Percentiles rank a stretch among this genome's conserved stretches.
Conservation (phyloP, 1,140 invertebrate genomes). For the Apis cerana region DNA sequence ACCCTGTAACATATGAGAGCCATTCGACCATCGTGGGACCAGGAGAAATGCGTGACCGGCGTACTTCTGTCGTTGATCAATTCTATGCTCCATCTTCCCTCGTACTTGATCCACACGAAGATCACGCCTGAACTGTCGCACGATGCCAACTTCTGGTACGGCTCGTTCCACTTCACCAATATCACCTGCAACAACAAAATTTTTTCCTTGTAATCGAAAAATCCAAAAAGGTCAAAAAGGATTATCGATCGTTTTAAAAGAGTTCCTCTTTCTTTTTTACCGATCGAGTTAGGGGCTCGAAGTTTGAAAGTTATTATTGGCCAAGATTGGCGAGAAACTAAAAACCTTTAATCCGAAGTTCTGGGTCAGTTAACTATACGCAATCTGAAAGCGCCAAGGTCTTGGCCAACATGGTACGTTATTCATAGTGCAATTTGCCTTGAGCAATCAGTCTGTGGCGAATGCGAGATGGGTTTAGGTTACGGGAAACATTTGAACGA, state of each 20-base stretch:
- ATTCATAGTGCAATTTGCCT: constrained; percentile 39
- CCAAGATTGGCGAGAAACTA: too few relatives aligned
- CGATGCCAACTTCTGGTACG: constrained; percentile 98
- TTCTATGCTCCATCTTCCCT: constrained; percentile 99
- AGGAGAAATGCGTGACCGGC: constrained; percentile 97
- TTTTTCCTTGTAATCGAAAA: too few relatives aligned
- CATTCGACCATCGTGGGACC: constrained; percentile 99
- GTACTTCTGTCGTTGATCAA: constrained; percentile 98
- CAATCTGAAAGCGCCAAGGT: constrained; percentile 36
- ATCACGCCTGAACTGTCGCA: constrained; percentile 99
- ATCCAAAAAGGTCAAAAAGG: too few relatives aligned
- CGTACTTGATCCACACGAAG: constrained; percentile 99
- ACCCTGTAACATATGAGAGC: constrained; percentile 98
- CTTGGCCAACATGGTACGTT: constrained; percentile 23
- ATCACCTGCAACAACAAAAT: constrained; percentile 87
- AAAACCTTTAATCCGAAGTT: constrained; percentile 10
- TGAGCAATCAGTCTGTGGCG: not conserved
- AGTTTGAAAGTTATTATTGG: too few relatives aligned
- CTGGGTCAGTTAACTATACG: constrained; percentile 20
- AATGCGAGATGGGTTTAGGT: not conserved
- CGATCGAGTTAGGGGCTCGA: not conserved
- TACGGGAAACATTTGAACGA: not conserved
- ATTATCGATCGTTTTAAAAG: too few relatives aligned
- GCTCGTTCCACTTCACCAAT: constrained; percentile 99
- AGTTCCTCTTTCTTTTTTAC: too few relatives aligned